Evolutionary conservation across 2,113 vertebrate species (phyloP).

Genomic region (Notarius lentiginosus): DNA sequence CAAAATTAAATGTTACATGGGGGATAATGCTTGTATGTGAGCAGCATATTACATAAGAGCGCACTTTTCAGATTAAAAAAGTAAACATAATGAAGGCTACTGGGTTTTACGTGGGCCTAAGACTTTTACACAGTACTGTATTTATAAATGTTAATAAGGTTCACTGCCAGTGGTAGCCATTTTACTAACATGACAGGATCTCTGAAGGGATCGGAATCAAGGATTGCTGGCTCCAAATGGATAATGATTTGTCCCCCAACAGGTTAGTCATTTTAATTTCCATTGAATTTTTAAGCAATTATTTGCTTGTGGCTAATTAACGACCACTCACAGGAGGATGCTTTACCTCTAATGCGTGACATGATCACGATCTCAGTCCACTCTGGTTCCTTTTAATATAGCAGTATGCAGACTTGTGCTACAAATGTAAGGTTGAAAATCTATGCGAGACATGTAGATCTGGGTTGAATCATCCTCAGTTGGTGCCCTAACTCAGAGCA

Average conservation of each 20-base stretch:
- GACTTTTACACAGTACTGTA: no score
- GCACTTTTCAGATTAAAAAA: no score
- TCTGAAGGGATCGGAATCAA: neutral
- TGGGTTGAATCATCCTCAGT: slow-evolving; percentile 37
- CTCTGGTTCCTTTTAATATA: slow-evolving; percentile 4
- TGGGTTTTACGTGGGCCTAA: no score
- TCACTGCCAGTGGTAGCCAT: neutral
- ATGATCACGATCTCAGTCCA: slow-evolving; percentile 15
- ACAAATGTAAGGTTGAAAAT: slow-evolving; percentile 22
- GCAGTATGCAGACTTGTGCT: slow-evolving; percentile 12
- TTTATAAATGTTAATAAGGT: neutral
- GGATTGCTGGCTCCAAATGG: neutral
- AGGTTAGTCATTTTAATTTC: neutral
- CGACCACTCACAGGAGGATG: slow-evolving; percentile 12
- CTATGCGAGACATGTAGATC: slow-evolving; percentile 18
- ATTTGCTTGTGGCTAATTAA: slow-evolving; percentile 22
- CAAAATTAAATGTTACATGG: no score
- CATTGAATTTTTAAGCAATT: neutral
- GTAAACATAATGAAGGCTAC: no score
- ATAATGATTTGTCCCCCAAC: neutral
- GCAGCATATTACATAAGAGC: no score
- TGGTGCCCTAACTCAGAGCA: slow-evolving; percentile 16
- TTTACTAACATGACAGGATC: neutral
- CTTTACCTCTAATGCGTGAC: slow-evolving; percentile 24
- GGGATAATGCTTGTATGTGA: no score